phyloP scores from a whole-genome alignment of 2,888 invertebrate species.

The Melieria omissa region DNA sequence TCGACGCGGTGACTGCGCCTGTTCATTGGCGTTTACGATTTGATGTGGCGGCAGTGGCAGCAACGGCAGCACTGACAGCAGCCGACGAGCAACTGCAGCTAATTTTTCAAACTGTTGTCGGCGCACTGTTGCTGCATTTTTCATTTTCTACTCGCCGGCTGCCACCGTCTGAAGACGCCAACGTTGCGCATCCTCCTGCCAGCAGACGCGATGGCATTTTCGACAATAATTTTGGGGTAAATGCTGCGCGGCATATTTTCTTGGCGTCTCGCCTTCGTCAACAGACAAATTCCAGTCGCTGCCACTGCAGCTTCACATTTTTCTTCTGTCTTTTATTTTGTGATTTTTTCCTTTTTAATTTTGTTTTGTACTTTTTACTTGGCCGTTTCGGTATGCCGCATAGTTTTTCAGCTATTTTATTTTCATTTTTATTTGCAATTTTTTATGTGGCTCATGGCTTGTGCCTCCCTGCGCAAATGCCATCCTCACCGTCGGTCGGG shows the following conservation, averaged over 20 bases:
- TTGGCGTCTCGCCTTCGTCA: too few relatives aligned
- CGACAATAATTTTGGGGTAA: conserved; percentile 13
- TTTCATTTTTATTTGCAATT: too few relatives aligned
- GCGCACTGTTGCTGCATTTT: conserved; percentile 3
- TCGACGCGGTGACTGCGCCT: conserved; percentile 15
- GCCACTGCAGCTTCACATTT: conserved; percentile 5
- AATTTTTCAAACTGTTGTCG: conserved; percentile 25
- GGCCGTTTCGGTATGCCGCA: conserved; percentile 2
- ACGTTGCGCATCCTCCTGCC: background rate
- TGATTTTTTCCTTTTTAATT: conserved; percentile 5
- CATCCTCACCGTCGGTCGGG: background rate
- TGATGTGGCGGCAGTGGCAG: conserved; percentile 5
- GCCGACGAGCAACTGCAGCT: conserved; percentile 1
- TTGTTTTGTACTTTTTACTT: background rate
- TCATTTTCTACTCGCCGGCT: background rate
- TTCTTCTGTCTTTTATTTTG: background rate
- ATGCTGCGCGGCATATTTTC: conserved; percentile 3
- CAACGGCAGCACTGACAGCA: background rate
- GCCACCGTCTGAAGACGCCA: background rate
- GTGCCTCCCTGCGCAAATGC: conserved; percentile 10
- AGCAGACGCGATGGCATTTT: conserved; percentile 1
- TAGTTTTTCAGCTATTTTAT: too few relatives aligned
- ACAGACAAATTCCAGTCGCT: background rate
- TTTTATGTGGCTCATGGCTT: conserved; percentile 1
- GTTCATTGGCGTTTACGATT: background rate